Percentiles rank a stretch among this genome's conserved stretches.
These are phyloP conservation scores for Muscicapa comitata DNA, from an alignment of 2,797 vertebrate genomes.

Conservation along the genomic window DNA sequence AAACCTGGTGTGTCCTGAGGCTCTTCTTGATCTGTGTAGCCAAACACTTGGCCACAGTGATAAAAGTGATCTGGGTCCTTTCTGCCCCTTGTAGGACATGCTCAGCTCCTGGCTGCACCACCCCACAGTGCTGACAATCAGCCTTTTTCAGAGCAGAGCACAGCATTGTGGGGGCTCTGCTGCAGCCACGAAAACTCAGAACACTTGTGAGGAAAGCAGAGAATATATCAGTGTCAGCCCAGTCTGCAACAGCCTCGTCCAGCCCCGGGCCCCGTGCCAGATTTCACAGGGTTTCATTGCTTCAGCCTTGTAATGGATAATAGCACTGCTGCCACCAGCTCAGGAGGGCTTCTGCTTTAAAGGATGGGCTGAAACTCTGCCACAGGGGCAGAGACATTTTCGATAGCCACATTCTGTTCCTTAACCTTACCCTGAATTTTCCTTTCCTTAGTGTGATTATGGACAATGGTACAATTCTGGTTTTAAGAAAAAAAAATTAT, in stretches of 20 bases:
- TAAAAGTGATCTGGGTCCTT: not conserved
- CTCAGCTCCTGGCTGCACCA: not conserved
- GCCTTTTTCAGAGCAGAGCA: not conserved
- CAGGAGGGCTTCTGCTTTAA: not conserved
- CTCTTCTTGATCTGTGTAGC: not conserved
- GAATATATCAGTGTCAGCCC: slow-evolving; percentile 27
- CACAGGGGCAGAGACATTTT: not conserved
- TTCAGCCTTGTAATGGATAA: not conserved
- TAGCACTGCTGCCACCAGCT: not conserved
- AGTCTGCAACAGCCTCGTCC: not conserved
- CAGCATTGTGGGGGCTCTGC: not conserved
- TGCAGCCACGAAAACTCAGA: not conserved
- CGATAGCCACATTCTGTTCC: not conserved
- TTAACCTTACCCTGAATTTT: not conserved
- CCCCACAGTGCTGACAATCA: not conserved
- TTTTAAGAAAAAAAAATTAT: not conserved
- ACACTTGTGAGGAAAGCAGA: not conserved
- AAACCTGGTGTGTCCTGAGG: not conserved
- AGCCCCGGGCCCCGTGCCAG: not conserved
- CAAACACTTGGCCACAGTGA: not conserved
- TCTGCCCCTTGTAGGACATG: not conserved
- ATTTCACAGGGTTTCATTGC: not conserved
- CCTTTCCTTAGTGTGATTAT: not conserved
- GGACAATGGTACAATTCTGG: not conserved
- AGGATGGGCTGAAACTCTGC: not conserved